A percentile compares a stretch with the other conserved stretches of the same genome.
Conservation (phyloP, 2,797 vertebrate species). For the Lagodon rhomboides region DNA sequence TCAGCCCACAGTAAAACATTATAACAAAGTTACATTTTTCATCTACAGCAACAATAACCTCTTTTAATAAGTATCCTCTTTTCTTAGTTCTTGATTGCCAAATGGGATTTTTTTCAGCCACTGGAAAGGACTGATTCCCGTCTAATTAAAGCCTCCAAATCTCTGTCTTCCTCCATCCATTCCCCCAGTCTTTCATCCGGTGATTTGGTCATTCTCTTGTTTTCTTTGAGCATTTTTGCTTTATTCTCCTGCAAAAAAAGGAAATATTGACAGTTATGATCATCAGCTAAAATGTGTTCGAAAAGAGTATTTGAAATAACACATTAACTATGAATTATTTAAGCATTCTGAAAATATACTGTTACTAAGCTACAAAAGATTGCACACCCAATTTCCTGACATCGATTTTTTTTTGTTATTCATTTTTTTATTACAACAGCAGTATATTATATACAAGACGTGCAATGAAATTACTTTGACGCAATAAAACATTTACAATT, state of each 20-base stretch:
- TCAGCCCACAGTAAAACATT: conserved; percentile 62
- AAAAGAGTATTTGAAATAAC: neutral
- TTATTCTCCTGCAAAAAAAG: conserved; percentile 49
- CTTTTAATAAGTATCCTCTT: conserved; percentile 47
- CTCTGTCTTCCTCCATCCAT: conserved; percentile 18
- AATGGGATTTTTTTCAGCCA: conserved; percentile 25
- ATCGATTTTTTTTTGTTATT: neutral
- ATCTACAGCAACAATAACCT: conserved; percentile 69
- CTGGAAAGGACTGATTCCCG: conserved; percentile 31
- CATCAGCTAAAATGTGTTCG: neutral
- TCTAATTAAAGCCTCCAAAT: conserved; percentile 44
- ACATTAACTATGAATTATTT: neutral
- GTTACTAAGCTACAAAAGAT: neutral
- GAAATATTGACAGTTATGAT: neutral
- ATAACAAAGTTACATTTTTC: conserved; percentile 72
- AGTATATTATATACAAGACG: too few relatives aligned
- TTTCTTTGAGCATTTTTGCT: conserved; percentile 10
- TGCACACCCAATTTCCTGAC: neutral
- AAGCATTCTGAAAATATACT: neutral
- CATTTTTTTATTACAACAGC: too few relatives aligned
- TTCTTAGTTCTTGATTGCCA: conserved; percentile 67
- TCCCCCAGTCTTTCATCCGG: conserved; percentile 40
- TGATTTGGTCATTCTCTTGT: conserved; percentile 20
- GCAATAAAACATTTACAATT: too few relatives aligned
- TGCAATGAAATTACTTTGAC: too few relatives aligned